Evolutionary conservation across 2,888 invertebrate species (phyloP).

Genomic region (Chrysodeixis includens): DNA sequence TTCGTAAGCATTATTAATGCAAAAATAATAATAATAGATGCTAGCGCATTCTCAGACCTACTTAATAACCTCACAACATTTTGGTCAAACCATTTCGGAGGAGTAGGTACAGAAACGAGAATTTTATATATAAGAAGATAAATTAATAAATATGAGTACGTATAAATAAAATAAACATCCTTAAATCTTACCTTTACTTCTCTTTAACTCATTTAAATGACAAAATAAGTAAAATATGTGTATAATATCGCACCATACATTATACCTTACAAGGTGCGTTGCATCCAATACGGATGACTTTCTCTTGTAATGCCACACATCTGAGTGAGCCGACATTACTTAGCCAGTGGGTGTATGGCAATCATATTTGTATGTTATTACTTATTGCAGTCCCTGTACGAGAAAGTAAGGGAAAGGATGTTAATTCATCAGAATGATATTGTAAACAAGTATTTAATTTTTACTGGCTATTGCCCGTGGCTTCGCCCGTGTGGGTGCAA

Average conservation of each 20-base stretch:
- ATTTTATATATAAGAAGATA: too few relatives aligned
- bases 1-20: too few relatives aligned
- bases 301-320: slow-evolving; percentile 22
- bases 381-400: slow-evolving; percentile 16
- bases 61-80: too few relatives aligned
- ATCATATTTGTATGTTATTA: slow-evolving; percentile 31
- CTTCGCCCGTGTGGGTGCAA: too few relatives aligned
- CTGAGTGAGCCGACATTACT: slow-evolving; percentile 15
- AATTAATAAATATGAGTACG: too few relatives aligned
- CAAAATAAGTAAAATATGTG: slow-evolving; percentile 3
- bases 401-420: slow-evolving; percentile 6
- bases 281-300: slow-evolving; percentile 16
- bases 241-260: slow-evolving; percentile 15
- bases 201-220: slow-evolving; percentile 13
- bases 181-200: background rate
- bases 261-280: background rate
- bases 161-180: background rate
- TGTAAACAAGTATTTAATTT: too few relatives aligned
- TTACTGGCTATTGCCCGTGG: too few relatives aligned
- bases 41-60: too few relatives aligned
- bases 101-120: too few relatives aligned
- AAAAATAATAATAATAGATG: too few relatives aligned
- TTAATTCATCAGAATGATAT: background rate
- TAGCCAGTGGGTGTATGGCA: slow-evolving; percentile 29
- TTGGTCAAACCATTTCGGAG: too few relatives aligned